phyloP scores from a whole-genome alignment of 2,888 invertebrate species.

The Synanthedon myopaeformis region DNA sequence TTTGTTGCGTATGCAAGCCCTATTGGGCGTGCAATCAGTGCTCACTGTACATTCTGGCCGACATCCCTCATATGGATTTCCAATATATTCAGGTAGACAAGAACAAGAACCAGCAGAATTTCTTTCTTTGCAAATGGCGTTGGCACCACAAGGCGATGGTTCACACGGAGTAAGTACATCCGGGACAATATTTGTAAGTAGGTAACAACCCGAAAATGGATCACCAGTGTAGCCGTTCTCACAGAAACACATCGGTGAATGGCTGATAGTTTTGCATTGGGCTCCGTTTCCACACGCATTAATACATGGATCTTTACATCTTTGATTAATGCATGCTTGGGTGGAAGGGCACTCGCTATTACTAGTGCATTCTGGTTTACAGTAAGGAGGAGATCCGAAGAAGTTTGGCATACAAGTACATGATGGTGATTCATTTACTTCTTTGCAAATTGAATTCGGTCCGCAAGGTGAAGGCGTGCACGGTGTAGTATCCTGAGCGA shows the following conservation, averaged over 20 bases:
- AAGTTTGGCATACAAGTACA: conserved; percentile 77
- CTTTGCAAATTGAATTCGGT: conserved; percentile 72
- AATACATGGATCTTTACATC: conserved; percentile 75
- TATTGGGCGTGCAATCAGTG: conserved; percentile 77
- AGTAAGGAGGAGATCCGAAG: conserved; percentile 81
- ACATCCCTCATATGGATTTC: conserved; percentile 84
- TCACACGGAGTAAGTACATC: conserved; percentile 68
- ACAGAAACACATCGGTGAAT: conserved; percentile 81
- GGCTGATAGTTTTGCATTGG: conserved; percentile 78
- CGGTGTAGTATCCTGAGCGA: conserved; percentile 68
- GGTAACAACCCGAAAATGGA: conserved; percentile 73
- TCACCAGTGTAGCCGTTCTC: conserved; percentile 75
- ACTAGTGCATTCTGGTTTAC: conserved; percentile 79
- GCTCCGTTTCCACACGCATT: conserved; percentile 80
- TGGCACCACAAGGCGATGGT: conserved; percentile 74
- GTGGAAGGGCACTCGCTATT: conserved; percentile 76
- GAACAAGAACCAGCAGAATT: conserved; percentile 74
- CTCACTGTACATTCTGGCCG: conserved; percentile 80
- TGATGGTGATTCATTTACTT: conserved; percentile 68
- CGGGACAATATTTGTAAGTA: conserved; percentile 41
- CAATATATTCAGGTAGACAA: conserved; percentile 78
- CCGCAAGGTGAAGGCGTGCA: conserved; percentile 80
- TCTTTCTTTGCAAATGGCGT: conserved; percentile 73
- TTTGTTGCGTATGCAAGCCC: conserved; percentile 78
- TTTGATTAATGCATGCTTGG: conserved; percentile 75